These are phyloP conservation scores for Mus minutoides DNA, from an alignment of 2,797 vertebrate genomes.

Conservation along the genomic window DNA sequence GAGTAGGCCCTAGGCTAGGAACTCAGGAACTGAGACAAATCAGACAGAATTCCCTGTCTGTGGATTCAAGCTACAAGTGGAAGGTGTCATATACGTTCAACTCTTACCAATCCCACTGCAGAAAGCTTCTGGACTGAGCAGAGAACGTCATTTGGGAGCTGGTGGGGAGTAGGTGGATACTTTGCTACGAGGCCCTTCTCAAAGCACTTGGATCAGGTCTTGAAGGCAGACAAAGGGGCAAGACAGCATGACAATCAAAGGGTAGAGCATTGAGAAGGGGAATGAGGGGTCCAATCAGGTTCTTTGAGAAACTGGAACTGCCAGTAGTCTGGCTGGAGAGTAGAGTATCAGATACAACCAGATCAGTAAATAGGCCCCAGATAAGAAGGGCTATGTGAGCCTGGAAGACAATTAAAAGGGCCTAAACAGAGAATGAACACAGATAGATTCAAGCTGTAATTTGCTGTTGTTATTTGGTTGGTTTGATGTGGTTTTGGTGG, in stretches of 20 bases:
- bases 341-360: not conserved
- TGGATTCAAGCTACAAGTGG: not conserved
- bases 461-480: not conserved
- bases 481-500: not conserved
- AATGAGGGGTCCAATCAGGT: not conserved
- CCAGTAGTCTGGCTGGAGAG: not conserved
- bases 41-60: not conserved
- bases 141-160: not conserved
- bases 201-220: conserved; percentile 4
- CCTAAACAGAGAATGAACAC: not conserved
- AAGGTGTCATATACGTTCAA: not conserved
- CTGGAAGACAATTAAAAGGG: not conserved
- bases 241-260: not conserved
- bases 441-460: conserved; percentile 15
- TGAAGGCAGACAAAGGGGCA: not conserved
- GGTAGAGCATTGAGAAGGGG: not conserved
- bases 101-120: not conserved
- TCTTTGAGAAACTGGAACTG: conserved; percentile 21
- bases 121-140: not conserved
- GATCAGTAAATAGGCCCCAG: not conserved
- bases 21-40: not conserved
- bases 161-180: not conserved
- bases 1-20: not conserved
- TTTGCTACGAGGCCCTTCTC: not conserved
- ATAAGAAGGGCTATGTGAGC: not conserved